Evolutionary conservation across 2,113 vertebrate species (phyloP).

Genomic region (Festucalex cinctus): DNA sequence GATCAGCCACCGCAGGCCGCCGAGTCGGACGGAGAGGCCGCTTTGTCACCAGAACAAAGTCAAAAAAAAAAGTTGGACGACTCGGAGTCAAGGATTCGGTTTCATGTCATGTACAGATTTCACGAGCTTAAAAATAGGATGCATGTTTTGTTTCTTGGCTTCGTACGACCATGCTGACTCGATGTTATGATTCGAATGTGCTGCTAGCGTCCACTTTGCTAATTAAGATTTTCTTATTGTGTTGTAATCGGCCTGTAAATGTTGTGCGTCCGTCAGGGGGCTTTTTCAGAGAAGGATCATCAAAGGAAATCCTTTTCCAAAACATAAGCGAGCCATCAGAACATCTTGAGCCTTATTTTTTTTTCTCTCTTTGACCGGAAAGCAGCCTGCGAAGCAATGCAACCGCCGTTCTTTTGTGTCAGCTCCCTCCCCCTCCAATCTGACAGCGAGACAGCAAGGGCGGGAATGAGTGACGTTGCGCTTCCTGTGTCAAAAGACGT

Average conservation of each 20-base stretch:
- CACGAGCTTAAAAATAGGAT: too few species aligned
- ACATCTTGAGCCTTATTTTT: constrained; percentile 3
- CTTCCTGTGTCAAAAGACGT: constrained; percentile 70
- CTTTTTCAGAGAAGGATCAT: constrained; percentile 57
- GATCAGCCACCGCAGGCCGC: constrained; percentile 46
- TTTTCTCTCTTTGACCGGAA: constrained; percentile 13
- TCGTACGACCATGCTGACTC: not conserved
- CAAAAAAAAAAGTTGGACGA: constrained; percentile 14
- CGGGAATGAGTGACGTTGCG: constrained; percentile 51
- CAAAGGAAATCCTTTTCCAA: constrained; percentile 70
- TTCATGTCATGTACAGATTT: too few species aligned
- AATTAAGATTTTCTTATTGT: not conserved
- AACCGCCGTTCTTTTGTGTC: constrained; percentile 61
- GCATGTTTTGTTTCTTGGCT: not conserved
- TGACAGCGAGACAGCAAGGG: not conserved
- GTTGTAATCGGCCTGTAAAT: not conserved
- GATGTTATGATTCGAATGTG: too few species aligned
- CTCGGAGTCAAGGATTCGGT: not conserved
- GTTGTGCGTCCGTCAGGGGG: too few species aligned
- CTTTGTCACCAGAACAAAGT: not conserved
- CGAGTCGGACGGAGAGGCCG: constrained; percentile 21
- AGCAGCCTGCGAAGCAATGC: constrained; percentile 28
- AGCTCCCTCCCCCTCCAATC: constrained; percentile 45
- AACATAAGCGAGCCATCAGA: constrained; percentile 50
- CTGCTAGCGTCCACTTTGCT: too few species aligned